Evolutionary conservation across 1,140 invertebrate species (phyloP), one percentile per base, ranked within the genome.

Genomic region (Hormaphis cornu): DNA sequence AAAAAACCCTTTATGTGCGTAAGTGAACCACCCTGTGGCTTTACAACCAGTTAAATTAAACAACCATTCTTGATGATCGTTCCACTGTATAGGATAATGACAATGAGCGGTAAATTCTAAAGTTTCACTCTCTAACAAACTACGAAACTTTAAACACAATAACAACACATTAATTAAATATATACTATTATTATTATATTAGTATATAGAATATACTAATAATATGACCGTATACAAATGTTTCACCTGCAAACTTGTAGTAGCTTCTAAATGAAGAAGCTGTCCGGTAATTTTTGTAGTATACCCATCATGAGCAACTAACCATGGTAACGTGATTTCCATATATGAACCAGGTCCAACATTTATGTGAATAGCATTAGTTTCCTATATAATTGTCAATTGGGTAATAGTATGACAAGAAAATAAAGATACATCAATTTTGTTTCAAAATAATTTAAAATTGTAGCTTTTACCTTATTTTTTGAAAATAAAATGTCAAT

Each of bases 401-500:
- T 61, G 3, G 20, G 9, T 70, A 46, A n/a, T 53, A 33, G 20
- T 61, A 20, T 59, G 53, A 14, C 14, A 30, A 33, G 40, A 40
- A 52, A 1, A n/a, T 14, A 14, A 35, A 30, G 18, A 46, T 30
- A 40, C 18, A 37, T 28, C 8, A 59, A 69, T 12, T 44, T 16
- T 28, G 3, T 12, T 22, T 72, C 70, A 18, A 66, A 70, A 52
- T 37, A 37, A 40, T 58, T 24, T 0, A 1, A 30, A 40, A 7
- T 22, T 24, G 10, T 18, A 26, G 69, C 75, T 75, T n/a, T n/a
- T 75, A 83, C 83, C 71, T 92, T 93, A 76, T 95, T 90, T 81
- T 97, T 97, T 7, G 93, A 94, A 77, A 97, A 98, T 3, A 98
- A 81, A 75, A 97, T 90, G 78, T 98, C 95, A 61, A 97, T 89